A percentile compares a stretch with the other conserved stretches of the same genome.
Evolutionary conservation across 2,888 invertebrate species (phyloP).

Genomic region (Erannis defoliaria): DNA sequence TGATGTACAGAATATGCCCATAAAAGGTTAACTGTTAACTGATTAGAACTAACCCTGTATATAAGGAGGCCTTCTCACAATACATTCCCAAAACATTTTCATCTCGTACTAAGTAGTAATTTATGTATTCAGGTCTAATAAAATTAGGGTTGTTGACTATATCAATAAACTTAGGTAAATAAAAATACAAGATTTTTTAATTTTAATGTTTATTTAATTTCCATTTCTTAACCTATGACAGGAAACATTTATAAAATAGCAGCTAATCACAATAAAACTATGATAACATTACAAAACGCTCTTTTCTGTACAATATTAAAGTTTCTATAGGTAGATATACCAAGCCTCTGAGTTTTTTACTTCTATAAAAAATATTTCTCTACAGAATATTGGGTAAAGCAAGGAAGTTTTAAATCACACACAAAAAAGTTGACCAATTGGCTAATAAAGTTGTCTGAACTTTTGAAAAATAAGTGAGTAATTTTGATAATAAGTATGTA

Average conservation of each 20-base stretch:
- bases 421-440: neutral
- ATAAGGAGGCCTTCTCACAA: too few relatives aligned
- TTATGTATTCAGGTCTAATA: too few relatives aligned
- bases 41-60: too few relatives aligned
- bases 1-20: too few relatives aligned
- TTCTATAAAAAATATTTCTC: conserved; percentile 5
- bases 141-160: too few relatives aligned
- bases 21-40: too few relatives aligned
- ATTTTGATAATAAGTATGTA: too few relatives aligned
- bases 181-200: conserved; percentile 50
- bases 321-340: conserved; percentile 43
- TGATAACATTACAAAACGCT: conserved; percentile 78
- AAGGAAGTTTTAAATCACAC: neutral
- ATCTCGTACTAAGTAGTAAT: too few relatives aligned
- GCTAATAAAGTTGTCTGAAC: too few relatives aligned
- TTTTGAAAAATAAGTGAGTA: too few relatives aligned
- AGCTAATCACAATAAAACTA: conserved; percentile 81
- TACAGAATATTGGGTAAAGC: neutral
- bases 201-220: conserved; percentile 78
- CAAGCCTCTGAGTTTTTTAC: conserved; percentile 52
- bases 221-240: conserved; percentile 75
- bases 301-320: conserved; percentile 57
- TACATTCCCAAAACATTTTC: too few relatives aligned
- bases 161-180: conserved; percentile 1
- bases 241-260: conserved; percentile 84